Percentiles rank a stretch among this genome's conserved stretches.
Evolutionary conservation across 2,113 vertebrate genomes (phyloP).

Genomic region (Mohoua ochrocephala): DNA sequence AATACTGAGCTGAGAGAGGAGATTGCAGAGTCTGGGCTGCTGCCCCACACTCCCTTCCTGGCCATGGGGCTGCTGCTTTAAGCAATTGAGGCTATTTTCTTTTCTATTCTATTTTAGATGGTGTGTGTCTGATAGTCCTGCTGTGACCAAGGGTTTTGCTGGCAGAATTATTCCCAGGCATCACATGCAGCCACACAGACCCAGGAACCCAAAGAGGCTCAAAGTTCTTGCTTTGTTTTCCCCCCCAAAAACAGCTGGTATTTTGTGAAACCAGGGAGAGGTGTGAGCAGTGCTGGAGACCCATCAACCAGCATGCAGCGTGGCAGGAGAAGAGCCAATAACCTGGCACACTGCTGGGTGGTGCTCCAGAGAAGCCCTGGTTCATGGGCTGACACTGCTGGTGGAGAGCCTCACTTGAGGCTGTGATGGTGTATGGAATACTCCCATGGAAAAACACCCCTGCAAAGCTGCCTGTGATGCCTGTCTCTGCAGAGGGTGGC

Average conservation of each 20-base stretch:
- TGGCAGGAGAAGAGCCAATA: neutral
- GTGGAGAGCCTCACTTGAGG: neutral
- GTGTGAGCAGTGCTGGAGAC: neutral
- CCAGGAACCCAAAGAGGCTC: neutral
- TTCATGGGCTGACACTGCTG: neutral
- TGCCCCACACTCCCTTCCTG: neutral
- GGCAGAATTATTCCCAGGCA: neutral
- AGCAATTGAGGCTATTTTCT: neutral
- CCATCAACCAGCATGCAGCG: neutral
- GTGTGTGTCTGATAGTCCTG: neutral
- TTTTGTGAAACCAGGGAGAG: neutral
- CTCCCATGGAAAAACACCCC: neutral
- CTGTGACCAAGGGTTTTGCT: neutral
- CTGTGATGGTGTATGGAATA: neutral
- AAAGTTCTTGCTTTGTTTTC: neutral
- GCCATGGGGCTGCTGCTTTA: neutral
- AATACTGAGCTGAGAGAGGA: neutral
- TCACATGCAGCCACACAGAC: neutral
- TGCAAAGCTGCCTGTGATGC: neutral
- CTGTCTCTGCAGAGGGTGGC: neutral
- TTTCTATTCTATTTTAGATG: neutral
- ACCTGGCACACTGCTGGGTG: rapidly evolving
- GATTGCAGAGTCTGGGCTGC: neutral
- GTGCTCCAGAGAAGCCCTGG: neutral
- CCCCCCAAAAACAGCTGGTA: neutral